These are phyloP conservation scores for Neelides sp. DNA, from an alignment of 1,140 invertebrate genomes.

Conservation along the genomic window DNA sequence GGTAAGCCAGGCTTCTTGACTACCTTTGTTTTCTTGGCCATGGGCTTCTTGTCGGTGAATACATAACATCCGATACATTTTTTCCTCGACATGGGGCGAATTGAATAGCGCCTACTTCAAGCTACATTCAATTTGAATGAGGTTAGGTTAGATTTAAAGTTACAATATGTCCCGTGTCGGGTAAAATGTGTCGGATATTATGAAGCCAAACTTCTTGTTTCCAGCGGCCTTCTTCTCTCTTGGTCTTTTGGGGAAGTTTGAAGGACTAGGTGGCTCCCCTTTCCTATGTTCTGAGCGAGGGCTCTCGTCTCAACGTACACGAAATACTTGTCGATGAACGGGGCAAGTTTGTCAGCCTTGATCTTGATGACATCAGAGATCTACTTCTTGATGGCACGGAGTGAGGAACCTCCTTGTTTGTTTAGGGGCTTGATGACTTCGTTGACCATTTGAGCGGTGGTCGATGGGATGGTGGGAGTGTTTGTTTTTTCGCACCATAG, in stretches of 20 bases:
- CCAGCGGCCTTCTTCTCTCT: slow-evolving; percentile 24
- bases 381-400: slow-evolving; percentile 53
- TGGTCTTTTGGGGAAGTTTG: slow-evolving; percentile 37
- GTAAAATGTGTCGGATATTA: no score
- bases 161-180: no score
- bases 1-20: no score
- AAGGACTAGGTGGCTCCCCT: slow-evolving; percentile 49
- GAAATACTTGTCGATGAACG: slow-evolving; percentile 49
- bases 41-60: no score
- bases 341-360: slow-evolving; percentile 44
- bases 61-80: no score
- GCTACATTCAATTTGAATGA: no score
- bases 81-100: no score
- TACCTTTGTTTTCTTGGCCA: slow-evolving; percentile 16
- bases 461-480: slow-evolving; percentile 22
- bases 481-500: background rate
- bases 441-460: slow-evolving; percentile 33
- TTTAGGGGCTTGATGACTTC: slow-evolving; percentile 47
- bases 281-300: slow-evolving; percentile 47
- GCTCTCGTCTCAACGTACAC: slow-evolving; percentile 43
- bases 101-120: no score
- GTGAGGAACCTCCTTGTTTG: slow-evolving; percentile 46
- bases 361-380: slow-evolving; percentile 45
- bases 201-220: no score
- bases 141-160: no score